phyloP scores from a whole-genome alignment of 1,140 invertebrate species.

The Ganaspis sp. region DNA sequence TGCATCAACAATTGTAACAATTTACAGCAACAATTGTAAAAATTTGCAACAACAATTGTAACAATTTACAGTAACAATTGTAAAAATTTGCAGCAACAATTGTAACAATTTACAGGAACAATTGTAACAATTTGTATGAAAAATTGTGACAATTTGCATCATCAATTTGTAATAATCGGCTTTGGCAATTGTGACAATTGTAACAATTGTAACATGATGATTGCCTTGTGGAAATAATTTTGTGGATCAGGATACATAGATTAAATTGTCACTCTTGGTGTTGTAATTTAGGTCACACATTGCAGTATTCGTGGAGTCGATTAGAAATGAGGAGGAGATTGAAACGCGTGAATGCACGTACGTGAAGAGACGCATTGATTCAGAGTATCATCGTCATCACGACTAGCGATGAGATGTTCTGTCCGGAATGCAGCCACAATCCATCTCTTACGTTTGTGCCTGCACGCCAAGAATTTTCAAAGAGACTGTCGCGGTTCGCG shows the following conservation, averaged over 20 bases:
- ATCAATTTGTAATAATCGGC: too few species aligned
- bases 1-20: too few species aligned
- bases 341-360: background rate
- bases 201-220: too few species aligned
- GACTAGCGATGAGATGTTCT: background rate
- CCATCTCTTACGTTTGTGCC: slow-evolving; percentile 12
- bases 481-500: background rate
- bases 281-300: background rate
- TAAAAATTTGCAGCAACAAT: too few species aligned
- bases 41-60: too few species aligned
- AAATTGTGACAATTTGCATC: too few species aligned
- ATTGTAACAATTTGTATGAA: too few species aligned
- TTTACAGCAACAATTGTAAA: too few species aligned
- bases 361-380: slow-evolving; percentile 16
- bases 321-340: slow-evolving; percentile 4
- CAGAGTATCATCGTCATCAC: slow-evolving; percentile 4
- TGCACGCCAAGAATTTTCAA: slow-evolving; percentile 10
- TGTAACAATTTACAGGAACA: too few species aligned
- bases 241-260: background rate
- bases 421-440: slow-evolving; percentile 26
- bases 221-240: background rate
- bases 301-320: background rate
- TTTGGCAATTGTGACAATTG: too few species aligned
- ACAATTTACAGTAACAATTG: too few species aligned
- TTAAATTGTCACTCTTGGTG: background rate